Evolutionary conservation across 2,888 invertebrate species (phyloP).

Genomic region (Ophioninae sp.): DNA sequence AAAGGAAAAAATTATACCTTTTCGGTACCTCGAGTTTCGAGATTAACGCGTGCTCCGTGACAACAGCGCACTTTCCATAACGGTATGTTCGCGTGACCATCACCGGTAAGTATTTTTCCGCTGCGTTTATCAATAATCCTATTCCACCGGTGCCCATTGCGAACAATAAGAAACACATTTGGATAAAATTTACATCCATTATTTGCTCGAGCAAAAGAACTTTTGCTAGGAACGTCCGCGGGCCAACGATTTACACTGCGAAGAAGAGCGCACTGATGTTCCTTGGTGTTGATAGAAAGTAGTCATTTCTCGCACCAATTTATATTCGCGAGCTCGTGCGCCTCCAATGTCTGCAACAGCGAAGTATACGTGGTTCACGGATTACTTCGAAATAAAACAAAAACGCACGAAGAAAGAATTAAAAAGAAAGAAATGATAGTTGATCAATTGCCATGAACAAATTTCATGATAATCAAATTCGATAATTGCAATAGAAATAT

Average conservation of each 20-base stretch:
- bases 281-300: slow-evolving; percentile 53
- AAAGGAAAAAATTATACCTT: slow-evolving; percentile 74
- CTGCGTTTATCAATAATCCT: slow-evolving; percentile 85
- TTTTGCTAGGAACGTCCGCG: not conserved
- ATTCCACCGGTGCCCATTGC: slow-evolving; percentile 80
- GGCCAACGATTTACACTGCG: not conserved
- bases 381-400: not conserved
- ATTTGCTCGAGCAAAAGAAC: not conserved
- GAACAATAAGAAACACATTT: slow-evolving; percentile 70
- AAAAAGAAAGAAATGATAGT: not conserved
- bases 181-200: slow-evolving; percentile 74
- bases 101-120: slow-evolving; percentile 86
- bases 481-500: not conserved
- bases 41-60: slow-evolving; percentile 80
- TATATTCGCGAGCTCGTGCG: not conserved
- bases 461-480: not conserved
- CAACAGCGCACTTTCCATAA: slow-evolving; percentile 88
- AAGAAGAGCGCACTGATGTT: not conserved
- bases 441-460: not conserved
- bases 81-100: slow-evolving; percentile 86
- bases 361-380: slow-evolving; percentile 3
- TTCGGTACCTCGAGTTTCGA: slow-evolving; percentile 87
- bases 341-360: slow-evolving; percentile 43
- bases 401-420: not conserved
- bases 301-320: slow-evolving; percentile 24